These are phyloP conservation scores for Columba guinea DNA, from an alignment of 2,797 vertebrate species.

Conservation along the genomic window DNA sequence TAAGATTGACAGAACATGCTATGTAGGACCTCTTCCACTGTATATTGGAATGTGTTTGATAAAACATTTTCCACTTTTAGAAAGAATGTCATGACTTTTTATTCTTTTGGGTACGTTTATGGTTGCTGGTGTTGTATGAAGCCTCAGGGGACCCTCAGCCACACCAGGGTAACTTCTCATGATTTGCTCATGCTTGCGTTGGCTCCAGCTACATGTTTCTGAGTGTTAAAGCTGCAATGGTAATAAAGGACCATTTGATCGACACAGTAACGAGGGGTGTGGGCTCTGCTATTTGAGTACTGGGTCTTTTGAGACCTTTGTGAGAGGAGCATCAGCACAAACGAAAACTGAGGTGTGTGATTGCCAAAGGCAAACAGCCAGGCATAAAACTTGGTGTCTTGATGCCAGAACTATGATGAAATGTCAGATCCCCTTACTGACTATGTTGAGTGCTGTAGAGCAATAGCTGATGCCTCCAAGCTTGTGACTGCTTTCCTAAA, in stretches of 20 bases:
- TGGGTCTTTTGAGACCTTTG: not conserved
- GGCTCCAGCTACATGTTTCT: not conserved
- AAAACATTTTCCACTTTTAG: not conserved
- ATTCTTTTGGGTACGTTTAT: not conserved
- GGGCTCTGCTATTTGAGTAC: not conserved
- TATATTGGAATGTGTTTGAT: not conserved
- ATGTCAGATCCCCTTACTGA: fast-evolving
- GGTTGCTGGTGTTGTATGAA: not conserved
- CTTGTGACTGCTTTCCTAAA: not conserved
- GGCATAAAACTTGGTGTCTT: not conserved
- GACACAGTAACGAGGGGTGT: not conserved
- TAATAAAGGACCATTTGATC: not conserved
- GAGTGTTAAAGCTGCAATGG: not conserved
- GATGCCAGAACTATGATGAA: not conserved
- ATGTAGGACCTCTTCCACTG: not conserved
- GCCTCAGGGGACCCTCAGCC: not conserved
- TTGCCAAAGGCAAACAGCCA: not conserved
- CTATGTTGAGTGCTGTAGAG: not conserved
- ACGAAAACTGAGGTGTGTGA: not conserved
- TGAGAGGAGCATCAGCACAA: not conserved
- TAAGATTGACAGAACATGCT: not conserved
- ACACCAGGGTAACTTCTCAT: not conserved
- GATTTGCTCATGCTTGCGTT: not conserved
- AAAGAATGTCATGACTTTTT: not conserved
- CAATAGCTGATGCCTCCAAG: not conserved